A percentile compares a stretch with the other conserved stretches of the same genome.
Evolutionary conservation across 2,113 vertebrate genomes (phyloP).

Genomic region (Callionymus lyra): DNA sequence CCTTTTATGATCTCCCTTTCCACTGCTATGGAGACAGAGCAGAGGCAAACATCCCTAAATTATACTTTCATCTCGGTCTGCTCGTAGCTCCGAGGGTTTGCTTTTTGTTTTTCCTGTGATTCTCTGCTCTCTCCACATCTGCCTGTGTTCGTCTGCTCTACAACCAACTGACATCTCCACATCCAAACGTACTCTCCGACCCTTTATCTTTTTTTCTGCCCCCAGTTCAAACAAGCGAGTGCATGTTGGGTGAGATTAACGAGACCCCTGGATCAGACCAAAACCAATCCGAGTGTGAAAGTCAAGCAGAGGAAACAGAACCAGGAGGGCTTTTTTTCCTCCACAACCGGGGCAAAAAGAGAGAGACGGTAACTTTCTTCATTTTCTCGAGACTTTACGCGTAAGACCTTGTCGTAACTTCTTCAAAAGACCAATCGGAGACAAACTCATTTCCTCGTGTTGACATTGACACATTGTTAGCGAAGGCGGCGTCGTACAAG

Average conservation of each 20-base stretch:
- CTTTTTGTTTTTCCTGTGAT: slow-evolving; percentile 9
- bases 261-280: slow-evolving; percentile 42
- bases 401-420: not conserved
- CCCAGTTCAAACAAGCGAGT: slow-evolving; percentile 40
- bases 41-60: slow-evolving; percentile 30
- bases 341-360: too few species aligned
- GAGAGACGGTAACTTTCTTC: slow-evolving; percentile 26
- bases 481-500: not conserved
- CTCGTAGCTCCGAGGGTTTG: slow-evolving; percentile 8
- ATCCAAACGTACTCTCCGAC: slow-evolving; percentile 3
- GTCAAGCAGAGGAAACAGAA: slow-evolving; percentile 49
- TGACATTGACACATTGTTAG: slow-evolving; percentile 11
- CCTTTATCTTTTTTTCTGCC: slow-evolving; percentile 9
- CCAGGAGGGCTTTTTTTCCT: slow-evolving; percentile 53
- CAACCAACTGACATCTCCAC: slow-evolving; percentile 5
- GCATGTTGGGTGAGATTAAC: slow-evolving; percentile 31
- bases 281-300: slow-evolving; percentile 36
- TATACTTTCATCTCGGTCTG: slow-evolving; percentile 14
- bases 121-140: slow-evolving; percentile 9
- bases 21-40: slow-evolving; percentile 38
- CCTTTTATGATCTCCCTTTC: slow-evolving; percentile 39
- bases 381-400: slow-evolving; percentile 7
- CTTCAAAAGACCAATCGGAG: slow-evolving; percentile 1
- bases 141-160: slow-evolving; percentile 1
- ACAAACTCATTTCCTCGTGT: slow-evolving; percentile 5